Evolutionary conservation across 2,888 invertebrate genomes (phyloP).

Genomic region (Ernsta delagoae): DNA sequence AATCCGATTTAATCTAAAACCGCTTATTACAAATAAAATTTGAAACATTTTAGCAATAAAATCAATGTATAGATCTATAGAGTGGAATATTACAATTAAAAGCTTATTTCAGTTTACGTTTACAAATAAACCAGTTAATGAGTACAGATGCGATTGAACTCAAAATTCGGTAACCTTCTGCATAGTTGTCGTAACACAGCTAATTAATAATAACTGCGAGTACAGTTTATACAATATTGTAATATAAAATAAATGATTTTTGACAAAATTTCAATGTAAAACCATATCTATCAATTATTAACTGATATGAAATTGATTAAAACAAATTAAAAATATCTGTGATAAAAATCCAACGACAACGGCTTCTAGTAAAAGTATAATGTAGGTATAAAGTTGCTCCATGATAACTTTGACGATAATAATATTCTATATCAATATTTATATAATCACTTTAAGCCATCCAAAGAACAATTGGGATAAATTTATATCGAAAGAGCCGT

Average conservation of each 20-base stretch:
- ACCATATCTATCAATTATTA: not conserved
- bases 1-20: not conserved
- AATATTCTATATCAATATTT: no score
- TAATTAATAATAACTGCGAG: not conserved
- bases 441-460: not conserved
- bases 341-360: no score
- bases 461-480: not conserved
- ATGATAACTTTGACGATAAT: no score
- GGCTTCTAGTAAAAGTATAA: no score
- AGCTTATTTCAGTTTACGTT: not conserved
- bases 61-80: not conserved
- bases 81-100: not conserved
- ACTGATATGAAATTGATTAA: not conserved
- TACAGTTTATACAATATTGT: not conserved
- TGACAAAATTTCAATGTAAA: not conserved
- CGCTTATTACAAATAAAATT: not conserved
- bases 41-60: not conserved
- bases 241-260: no score
- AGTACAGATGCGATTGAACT: not conserved
- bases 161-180: no score
- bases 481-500: not conserved
- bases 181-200: no score
- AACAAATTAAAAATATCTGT: not conserved
- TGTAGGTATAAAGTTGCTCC: no score
- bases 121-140: not conserved